Conservation (phyloP, 2,888 invertebrate species). For the Patella caerulea region DNA sequence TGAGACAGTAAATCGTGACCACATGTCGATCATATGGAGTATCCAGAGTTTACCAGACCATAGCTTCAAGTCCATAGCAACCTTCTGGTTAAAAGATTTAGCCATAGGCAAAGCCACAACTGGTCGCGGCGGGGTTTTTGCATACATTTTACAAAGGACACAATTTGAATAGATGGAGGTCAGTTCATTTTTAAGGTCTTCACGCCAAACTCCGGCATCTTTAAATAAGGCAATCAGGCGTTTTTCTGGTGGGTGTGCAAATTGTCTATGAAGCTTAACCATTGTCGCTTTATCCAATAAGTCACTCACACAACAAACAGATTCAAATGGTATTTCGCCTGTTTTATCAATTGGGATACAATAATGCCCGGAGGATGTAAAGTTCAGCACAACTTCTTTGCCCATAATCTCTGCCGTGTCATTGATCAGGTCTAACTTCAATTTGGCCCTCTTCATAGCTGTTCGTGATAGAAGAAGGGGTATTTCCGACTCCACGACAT, state of each 20-base stretch:
- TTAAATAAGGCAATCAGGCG: slow-evolving; percentile 13
- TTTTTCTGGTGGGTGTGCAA: slow-evolving; percentile 3
- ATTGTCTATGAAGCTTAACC: slow-evolving; percentile 10
- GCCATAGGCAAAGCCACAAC: slow-evolving; percentile 15
- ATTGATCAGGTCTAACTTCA: slow-evolving; percentile 37
- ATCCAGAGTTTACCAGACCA: slow-evolving; percentile 14
- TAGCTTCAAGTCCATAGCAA: slow-evolving; percentile 21
- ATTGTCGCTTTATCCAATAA: background rate
- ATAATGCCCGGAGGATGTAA: slow-evolving; percentile 29
- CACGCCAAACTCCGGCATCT: slow-evolving; percentile 18
- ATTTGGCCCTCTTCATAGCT: slow-evolving; percentile 33
- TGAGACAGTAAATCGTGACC: slow-evolving; percentile 17
- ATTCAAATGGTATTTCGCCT: background rate
- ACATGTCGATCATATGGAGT: slow-evolving; percentile 22
- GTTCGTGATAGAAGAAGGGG: slow-evolving; percentile 31
- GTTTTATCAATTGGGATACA: slow-evolving; percentile 34
- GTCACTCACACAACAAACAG: background rate
- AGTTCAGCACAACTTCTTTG: slow-evolving; percentile 32
- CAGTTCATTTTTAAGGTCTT: background rate
- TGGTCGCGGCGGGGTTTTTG: slow-evolving; percentile 19
- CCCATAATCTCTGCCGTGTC: slow-evolving; percentile 37
- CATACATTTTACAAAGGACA: slow-evolving; percentile 17
- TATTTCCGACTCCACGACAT: slow-evolving; percentile 34
- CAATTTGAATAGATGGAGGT: slow-evolving; percentile 10
- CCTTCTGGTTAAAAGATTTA: slow-evolving; percentile 15